Base-by-base conservation (phyloP, 2,113 vertebrate genomes). In the Rutilus rutilus region DNA sequence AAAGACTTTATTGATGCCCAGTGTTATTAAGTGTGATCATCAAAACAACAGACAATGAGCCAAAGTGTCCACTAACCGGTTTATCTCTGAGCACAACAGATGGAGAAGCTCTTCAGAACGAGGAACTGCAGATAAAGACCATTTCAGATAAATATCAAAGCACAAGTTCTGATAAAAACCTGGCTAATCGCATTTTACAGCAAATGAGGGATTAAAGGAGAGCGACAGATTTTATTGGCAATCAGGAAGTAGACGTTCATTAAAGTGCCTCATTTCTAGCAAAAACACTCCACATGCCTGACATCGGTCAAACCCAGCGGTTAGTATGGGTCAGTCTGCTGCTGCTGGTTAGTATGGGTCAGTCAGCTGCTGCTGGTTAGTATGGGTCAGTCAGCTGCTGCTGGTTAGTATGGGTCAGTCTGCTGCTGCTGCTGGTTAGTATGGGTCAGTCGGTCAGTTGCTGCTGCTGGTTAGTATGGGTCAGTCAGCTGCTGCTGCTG, bases 1-100 rank as follows among this genome's bases (percentile, higher is more conserved):
- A 97, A 97, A 97, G 97, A 98, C 96, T 96, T 97, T 98, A 99
- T 97, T 98, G 97, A 98, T 97, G 97, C 96, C 94, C 95, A 95
- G 97, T 94, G 96, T 98, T 98, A 99, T 99, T 98, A 98, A 96
- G 96, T 97, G 97, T 98, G 97, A 98, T 99, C 97, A 98, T 97
- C 97, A 98, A 97, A 98, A 98, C 97, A 97, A 98, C 97, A 97
- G 97, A 98, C 97, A 99, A 98, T 97, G 97, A 96, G 96, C 95
- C 96, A 97, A 99, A 99, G 97, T 98, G 98, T 99, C 96, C 96
- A 96, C 97, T 99, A 99, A 99, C 97, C 96, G 96, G 97, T 98
- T 99, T 98, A 98, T 95, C 96, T 96, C 94, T 97, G 97, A 97
- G 95, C 95, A 96, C 96, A 97, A 97, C 97, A 98, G 97, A 99